Evolutionary conservation across 2,888 invertebrate species (phyloP).

Genomic region (Melieria omissa): DNA sequence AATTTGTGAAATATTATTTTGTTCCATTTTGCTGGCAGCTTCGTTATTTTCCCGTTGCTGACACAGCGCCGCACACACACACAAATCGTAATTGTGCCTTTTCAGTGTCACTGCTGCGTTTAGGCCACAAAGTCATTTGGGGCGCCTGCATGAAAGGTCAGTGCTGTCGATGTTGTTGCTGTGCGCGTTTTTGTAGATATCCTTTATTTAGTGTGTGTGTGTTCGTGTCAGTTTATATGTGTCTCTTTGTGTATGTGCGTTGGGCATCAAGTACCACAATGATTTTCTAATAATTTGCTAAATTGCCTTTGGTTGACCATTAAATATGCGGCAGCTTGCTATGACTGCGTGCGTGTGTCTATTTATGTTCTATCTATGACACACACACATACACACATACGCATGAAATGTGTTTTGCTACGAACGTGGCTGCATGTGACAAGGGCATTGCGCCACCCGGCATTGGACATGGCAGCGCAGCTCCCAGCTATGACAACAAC

Average conservation of each 20-base stretch:
- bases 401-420: neutral
- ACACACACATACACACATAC: slow-evolving; percentile 25
- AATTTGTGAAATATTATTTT: slow-evolving; percentile 20
- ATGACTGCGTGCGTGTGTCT: neutral
- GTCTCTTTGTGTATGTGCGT: neutral
- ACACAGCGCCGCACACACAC: neutral
- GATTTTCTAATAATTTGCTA: slow-evolving; percentile 61
- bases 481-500: neutral
- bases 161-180: neutral
- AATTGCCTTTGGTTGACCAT: slow-evolving; percentile 59
- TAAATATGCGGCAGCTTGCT: slow-evolving; percentile 50
- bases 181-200: neutral
- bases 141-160: no score
- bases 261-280: slow-evolving; percentile 52
- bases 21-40: neutral
- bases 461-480: no score
- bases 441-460: no score
- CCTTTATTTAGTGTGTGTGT: slow-evolving; percentile 1
- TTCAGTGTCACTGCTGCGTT: neutral
- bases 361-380: slow-evolving; percentile 3
- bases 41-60: neutral
- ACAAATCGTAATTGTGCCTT: neutral
- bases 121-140: no score
- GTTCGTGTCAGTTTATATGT: neutral
- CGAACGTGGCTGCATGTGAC: no score